A percentile compares a stretch with the other conserved stretches of the same genome.
Conservation (phyloP, 92 coral and sea anemone species). For the Paragorgia papillata region DNA sequence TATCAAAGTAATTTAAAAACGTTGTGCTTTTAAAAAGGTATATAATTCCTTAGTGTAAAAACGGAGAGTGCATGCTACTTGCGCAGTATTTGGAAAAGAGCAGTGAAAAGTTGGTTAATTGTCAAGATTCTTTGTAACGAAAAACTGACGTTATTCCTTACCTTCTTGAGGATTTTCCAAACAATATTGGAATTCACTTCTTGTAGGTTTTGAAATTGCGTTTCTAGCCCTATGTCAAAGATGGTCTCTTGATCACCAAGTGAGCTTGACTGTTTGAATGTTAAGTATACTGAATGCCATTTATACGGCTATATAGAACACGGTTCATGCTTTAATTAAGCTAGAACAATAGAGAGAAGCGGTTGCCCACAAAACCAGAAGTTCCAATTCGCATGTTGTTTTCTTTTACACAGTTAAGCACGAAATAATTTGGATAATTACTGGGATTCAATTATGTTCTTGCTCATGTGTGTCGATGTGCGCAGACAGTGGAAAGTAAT, state of each 20-base stretch:
- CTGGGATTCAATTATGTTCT: not conserved
- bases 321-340: conserved; percentile 6
- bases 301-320: not conserved
- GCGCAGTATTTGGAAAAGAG: too few relatives aligned
- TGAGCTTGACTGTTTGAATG: not conserved
- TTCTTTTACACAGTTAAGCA: conserved; percentile 1
- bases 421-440: not conserved
- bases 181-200: too few relatives aligned
- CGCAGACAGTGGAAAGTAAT: not conserved
- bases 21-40: too few relatives aligned
- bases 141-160: too few relatives aligned
- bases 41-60: too few relatives aligned
- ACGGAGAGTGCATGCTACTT: too few relatives aligned
- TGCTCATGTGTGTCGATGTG: not conserved
- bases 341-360: conserved; percentile 21
- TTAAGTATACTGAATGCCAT: not conserved
- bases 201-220: too few relatives aligned
- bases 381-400: conserved; percentile 21
- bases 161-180: not conserved
- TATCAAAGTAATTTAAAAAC: too few relatives aligned
- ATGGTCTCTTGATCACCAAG: not conserved
- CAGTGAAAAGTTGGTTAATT: too few relatives aligned
- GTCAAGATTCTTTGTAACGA: too few relatives aligned
- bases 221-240: not conserved
- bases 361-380: conserved; percentile 40